A percentile compares a stretch with the other conserved stretches of the same genome.
phyloP scores from a whole-genome alignment of 2,888 invertebrate genomes.

The Hesperia comma region DNA sequence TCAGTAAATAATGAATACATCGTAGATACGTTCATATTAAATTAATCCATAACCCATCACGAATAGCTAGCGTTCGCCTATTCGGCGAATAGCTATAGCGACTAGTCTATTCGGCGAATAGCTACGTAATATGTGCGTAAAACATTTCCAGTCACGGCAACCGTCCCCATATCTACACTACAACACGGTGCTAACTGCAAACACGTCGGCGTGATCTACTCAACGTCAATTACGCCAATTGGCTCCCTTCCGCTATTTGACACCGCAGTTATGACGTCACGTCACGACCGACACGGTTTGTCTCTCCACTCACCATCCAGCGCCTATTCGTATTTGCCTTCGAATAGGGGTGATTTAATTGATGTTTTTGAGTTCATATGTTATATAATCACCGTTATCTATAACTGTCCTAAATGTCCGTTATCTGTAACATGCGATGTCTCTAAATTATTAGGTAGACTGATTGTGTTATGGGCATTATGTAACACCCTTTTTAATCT shows the following conservation, averaged over 20 bases:
- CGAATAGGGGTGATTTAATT: neutral
- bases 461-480: too few species aligned
- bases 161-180: neutral
- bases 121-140: neutral
- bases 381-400: neutral
- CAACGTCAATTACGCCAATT: constrained; percentile 45
- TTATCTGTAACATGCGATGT: too few species aligned
- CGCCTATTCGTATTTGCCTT: neutral
- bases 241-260: constrained; percentile 41
- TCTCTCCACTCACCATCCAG: constrained; percentile 35
- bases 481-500: too few species aligned
- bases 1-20: too few species aligned
- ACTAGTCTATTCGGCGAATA: neutral
- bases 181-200: constrained; percentile 17
- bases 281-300: constrained; percentile 34
- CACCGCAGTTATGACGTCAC: constrained; percentile 32
- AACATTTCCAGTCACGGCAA: neutral
- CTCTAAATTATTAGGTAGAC: too few species aligned
- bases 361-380: constrained; percentile 10
- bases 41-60: neutral
- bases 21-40: too few species aligned
- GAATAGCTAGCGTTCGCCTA: neutral
- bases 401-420: too few species aligned
- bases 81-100: neutral
- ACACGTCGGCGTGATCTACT: constrained; percentile 42